Evolutionary conservation across 2,113 vertebrate genomes (phyloP).

Genomic region (Festucalex cinctus): DNA sequence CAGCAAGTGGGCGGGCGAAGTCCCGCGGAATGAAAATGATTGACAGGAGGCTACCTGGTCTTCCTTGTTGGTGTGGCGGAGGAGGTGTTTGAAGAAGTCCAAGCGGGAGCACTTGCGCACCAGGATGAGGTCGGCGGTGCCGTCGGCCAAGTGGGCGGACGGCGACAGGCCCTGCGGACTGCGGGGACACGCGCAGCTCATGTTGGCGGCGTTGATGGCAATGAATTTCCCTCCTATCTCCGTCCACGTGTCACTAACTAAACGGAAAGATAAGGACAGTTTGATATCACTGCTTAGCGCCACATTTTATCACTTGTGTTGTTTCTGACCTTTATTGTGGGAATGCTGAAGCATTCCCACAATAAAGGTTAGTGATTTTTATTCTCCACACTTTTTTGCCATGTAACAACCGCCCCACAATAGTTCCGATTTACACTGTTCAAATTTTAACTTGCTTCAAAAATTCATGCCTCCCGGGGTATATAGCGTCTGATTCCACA

Average conservation of each 20-base stretch:
- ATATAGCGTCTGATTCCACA: too few species aligned
- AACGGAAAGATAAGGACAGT: too few species aligned
- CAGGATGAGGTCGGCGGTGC: conserved; percentile 88
- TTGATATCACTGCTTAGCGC: too few species aligned
- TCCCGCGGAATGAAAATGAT: conserved; percentile 24
- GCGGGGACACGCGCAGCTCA: conserved; percentile 93
- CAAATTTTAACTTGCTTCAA: too few species aligned
- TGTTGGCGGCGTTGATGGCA: conserved; percentile 86
- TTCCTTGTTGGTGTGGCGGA: conserved; percentile 83
- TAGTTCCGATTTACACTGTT: too few species aligned
- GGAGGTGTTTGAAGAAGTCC: conserved; percentile 84
- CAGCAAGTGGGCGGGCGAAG: conserved; percentile 41
- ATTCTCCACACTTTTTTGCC: too few species aligned
- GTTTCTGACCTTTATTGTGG: too few species aligned
- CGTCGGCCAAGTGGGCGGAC: conserved; percentile 88
- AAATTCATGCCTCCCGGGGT: too few species aligned
- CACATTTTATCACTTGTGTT: too few species aligned
- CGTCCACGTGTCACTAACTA: conserved; percentile 65
- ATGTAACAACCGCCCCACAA: too few species aligned
- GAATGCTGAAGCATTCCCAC: too few species aligned
- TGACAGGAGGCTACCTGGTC: conserved; percentile 77
- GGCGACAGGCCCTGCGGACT: conserved; percentile 89
- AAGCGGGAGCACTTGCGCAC: conserved; percentile 89
- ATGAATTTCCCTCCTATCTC: conserved; percentile 85
- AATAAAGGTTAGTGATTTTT: too few species aligned